These are phyloP conservation scores for Tarsius wallacei DNA, from an alignment of 2,797 vertebrate species.

Conservation along the genomic window DNA sequence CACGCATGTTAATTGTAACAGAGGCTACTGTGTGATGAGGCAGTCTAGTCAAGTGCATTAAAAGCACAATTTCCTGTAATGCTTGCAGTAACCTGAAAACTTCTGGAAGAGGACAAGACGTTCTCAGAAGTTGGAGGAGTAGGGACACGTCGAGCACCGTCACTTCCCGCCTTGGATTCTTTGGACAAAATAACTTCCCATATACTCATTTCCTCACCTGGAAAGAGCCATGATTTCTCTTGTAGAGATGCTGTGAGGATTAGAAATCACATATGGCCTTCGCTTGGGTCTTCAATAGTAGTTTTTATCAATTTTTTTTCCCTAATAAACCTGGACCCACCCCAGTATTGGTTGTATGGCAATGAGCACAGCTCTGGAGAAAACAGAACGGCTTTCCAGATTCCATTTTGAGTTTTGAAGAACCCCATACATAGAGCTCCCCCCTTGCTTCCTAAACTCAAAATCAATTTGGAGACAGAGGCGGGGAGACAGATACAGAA, in stretches of 20 bases:
- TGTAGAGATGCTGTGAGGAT: not conserved
- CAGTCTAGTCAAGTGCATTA: not conserved
- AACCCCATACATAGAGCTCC: fast-evolving
- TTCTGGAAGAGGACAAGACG: not conserved
- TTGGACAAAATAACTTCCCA: not conserved
- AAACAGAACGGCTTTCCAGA: not conserved
- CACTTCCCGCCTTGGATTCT: not conserved
- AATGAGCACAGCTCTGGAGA: not conserved
- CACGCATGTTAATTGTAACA: fast-evolving
- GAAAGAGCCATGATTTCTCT: not conserved
- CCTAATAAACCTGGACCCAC: not conserved
- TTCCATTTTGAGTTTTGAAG: not conserved
- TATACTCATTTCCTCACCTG: not conserved
- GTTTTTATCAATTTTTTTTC: not conserved
- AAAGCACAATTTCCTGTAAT: not conserved
- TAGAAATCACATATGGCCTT: not conserved
- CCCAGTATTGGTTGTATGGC: not conserved
- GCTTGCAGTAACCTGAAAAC: not conserved
- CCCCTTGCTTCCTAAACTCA: not conserved
- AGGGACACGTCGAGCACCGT: not conserved
- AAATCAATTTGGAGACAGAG: not conserved
- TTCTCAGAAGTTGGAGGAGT: not conserved
- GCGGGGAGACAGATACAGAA: not conserved
- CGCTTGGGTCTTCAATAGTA: fast-evolving
- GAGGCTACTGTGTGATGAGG: not conserved